Evolutionary conservation across 2,888 invertebrate genomes (phyloP).

Genomic region (Labia minor): DNA sequence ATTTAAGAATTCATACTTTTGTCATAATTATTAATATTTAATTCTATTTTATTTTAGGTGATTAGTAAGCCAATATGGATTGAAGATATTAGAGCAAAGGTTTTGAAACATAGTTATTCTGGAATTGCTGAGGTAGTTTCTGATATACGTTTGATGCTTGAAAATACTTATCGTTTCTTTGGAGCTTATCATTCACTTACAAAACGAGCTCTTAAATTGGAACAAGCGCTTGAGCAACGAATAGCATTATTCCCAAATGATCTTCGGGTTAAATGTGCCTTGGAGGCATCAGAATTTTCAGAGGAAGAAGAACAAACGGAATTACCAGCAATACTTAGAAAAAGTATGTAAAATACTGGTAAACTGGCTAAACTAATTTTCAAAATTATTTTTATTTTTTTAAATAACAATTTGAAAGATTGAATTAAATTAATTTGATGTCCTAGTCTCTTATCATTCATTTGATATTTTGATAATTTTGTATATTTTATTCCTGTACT

Average conservation of each 20-base stretch:
- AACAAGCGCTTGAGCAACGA: slow-evolving; percentile 40
- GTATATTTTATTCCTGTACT: too few species aligned
- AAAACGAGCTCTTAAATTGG: slow-evolving; percentile 37
- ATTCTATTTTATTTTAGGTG: slow-evolving; percentile 24
- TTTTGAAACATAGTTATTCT: slow-evolving; percentile 32
- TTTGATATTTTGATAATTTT: too few species aligned
- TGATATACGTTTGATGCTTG: slow-evolving; percentile 40
- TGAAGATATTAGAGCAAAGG: background rate
- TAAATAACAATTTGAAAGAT: too few species aligned
- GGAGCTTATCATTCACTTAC: slow-evolving; percentile 38
- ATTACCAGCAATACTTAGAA: background rate
- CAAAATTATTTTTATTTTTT: too few species aligned
- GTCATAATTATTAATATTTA: too few species aligned
- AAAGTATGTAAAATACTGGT: background rate
- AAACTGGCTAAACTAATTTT: too few species aligned
- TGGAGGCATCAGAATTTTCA: background rate
- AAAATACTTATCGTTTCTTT: slow-evolving; percentile 42
- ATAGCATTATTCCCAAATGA: slow-evolving; percentile 34
- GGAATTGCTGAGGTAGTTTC: slow-evolving; percentile 38
- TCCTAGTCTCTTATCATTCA: too few species aligned
- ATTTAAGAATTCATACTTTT: too few species aligned
- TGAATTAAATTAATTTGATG: too few species aligned
- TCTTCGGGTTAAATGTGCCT: background rate
- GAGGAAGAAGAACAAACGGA: background rate
- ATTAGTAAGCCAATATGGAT: background rate